phyloP scores from a whole-genome alignment of 2,888 invertebrate species.

The Gonocerus acuteangulatus region DNA sequence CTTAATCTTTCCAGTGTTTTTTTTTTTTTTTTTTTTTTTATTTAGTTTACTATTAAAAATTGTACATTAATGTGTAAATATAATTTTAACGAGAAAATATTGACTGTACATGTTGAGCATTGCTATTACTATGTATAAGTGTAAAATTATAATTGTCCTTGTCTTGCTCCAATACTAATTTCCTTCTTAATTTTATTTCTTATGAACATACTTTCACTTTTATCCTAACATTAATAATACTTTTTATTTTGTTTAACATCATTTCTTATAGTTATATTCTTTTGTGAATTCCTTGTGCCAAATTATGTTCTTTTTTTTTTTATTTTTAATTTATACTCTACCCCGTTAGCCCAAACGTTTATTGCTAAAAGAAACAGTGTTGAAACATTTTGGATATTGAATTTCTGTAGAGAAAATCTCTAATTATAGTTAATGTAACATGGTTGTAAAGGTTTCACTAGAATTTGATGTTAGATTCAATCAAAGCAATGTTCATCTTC shows the following conservation, averaged over 20 bases:
- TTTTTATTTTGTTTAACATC: too few species aligned
- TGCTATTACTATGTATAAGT: conserved; percentile 1
- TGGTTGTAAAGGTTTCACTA: too few species aligned
- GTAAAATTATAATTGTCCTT: conserved; percentile 4
- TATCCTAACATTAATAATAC: too few species aligned
- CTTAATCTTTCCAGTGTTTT: too few species aligned
- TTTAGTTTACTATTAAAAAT: background rate
- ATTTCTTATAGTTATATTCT: background rate
- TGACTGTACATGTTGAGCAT: background rate
- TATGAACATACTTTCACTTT: too few species aligned
- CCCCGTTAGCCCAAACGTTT: background rate
- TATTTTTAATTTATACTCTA: background rate
- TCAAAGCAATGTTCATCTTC: too few species aligned
- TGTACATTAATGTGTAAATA: background rate
- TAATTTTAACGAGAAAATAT: background rate
- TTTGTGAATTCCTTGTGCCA: conserved; percentile 28
- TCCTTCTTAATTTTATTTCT: too few species aligned
- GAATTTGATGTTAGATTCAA: too few species aligned
- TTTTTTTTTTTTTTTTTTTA: too few species aligned
- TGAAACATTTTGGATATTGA: background rate
- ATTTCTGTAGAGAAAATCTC: background rate
- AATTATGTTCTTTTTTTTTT: conserved; percentile 15
- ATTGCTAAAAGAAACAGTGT: too few species aligned
- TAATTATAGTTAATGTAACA: background rate
- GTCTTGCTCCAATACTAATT: background rate